Percentiles rank a stretch among this genome's conserved stretches.
Conservation (phyloP, 2,113 vertebrate species). For the Stictonetta naevosa region DNA sequence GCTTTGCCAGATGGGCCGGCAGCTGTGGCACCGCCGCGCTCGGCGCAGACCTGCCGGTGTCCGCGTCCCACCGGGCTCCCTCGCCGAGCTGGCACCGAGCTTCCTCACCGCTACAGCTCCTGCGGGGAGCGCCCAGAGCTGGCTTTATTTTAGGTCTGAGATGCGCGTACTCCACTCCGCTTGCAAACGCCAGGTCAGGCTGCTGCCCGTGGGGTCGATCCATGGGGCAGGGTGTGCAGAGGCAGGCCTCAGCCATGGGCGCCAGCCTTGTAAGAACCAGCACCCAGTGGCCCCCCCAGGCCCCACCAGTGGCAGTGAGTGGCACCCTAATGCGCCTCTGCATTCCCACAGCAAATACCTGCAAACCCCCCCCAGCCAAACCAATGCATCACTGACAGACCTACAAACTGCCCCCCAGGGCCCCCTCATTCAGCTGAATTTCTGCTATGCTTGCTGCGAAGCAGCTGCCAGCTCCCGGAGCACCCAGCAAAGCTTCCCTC, state of each 20-base stretch:
- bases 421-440: accelerated
- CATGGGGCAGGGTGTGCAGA: not conserved
- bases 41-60: not conserved
- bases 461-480: not conserved
- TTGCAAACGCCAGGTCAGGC: not conserved
- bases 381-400: accelerated
- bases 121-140: not conserved
- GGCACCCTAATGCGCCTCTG: not conserved
- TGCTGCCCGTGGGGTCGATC: not conserved
- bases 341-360: not conserved
- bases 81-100: accelerated
- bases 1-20: conserved; percentile 23
- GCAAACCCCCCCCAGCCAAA: too few relatives aligned
- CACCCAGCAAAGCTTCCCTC: not conserved
- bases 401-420: accelerated
- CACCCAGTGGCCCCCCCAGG: not conserved
- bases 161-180: not conserved
- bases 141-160: accelerated
- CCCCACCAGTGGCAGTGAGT: not conserved
- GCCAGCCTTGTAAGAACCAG: not conserved
- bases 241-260: accelerated
- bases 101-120: accelerated
- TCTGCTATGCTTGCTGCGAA: accelerated
- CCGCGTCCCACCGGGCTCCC: not conserved
- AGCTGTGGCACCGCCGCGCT: not conserved